Percentiles rank a stretch among this genome's conserved stretches.
Evolutionary conservation across 2,888 invertebrate species (phyloP).

Genomic region (Dexiosoma caninum): DNA sequence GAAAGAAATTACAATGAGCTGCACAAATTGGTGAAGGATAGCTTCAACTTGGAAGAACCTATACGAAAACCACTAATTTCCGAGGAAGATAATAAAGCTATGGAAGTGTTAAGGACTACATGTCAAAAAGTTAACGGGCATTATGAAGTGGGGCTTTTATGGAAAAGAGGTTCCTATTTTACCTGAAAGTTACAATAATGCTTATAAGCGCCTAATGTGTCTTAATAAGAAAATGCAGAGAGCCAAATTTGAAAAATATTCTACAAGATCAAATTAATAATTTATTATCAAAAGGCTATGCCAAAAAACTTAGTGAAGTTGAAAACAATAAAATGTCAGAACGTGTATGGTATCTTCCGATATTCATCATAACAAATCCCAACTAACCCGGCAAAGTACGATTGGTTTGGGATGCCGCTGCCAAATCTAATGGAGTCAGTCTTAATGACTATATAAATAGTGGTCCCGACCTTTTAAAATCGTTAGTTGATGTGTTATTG

Average conservation of each 20-base stretch:
- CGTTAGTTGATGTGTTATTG: constrained; percentile 49
- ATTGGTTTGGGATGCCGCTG: constrained; percentile 71
- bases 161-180: too few relatives aligned
- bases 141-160: not conserved
- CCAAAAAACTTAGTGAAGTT: constrained; percentile 30
- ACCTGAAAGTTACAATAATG: constrained; percentile 12
- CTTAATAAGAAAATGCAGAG: constrained; percentile 57
- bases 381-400: constrained; percentile 68
- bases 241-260: constrained; percentile 35
- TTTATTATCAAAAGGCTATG: constrained; percentile 56
- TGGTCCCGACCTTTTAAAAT: constrained; percentile 69
- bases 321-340: not conserved
- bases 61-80: too few relatives aligned
- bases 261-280: constrained; percentile 57
- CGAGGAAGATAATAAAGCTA: too few relatives aligned
- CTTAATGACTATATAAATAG: too few relatives aligned
- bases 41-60: too few relatives aligned
- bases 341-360: constrained; percentile 60
- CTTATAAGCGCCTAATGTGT: constrained; percentile 55
- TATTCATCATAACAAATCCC: constrained; percentile 57
- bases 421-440: too few relatives aligned
- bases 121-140: too few relatives aligned
- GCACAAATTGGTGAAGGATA: too few relatives aligned
- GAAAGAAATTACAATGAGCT: too few relatives aligned
- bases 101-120: too few relatives aligned